Base-by-base conservation (phyloP, 2,113 vertebrate genomes). In the Potamarius usumacintae region DNA sequence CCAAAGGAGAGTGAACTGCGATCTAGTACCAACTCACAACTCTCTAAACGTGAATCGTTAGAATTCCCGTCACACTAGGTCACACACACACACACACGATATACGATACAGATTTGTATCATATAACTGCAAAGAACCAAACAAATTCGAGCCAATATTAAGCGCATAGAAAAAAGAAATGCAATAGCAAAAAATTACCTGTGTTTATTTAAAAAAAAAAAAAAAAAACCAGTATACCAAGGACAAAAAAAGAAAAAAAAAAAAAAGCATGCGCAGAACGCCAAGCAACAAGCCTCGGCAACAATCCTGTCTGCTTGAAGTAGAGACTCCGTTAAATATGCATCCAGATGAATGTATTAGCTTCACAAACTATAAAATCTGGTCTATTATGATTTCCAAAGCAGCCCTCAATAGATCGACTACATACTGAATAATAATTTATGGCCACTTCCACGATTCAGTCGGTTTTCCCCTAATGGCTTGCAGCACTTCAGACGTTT, bases 281-380 rank as follows among this genome's bases (percentile, higher is more conserved):
- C n/a, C 25, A 87, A 71, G 12, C 42, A 52, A 82, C 86, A 87
- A 83, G 77, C 30, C 77, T 50, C 25, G 25, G 62, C 57, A 82
- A 42, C 58, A 76, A 48, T 9, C 52, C 60, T 42, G 55, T 18
- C 78, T 80, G 53, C 14, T 4, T n/a, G 52, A 78, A 15, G 34
- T 5, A 27, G 20, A 57, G 22, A 62, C 55, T 78, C 18, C 58
- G 57, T 17, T 62, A 22, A n/a, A 72, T 22, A 60, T 42, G 80
- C 53, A 58, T n/a, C 10, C 0, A 77, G 55, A 53, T 76, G 18
- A 50, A 52, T 18, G 18, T 53, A 48, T 4, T 4, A n/a, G 15
- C 52, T 52, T 69, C 18, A 20, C 15, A 84, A 42, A 50, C 27
- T 48, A 42, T 42, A 77, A 63, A 34, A 81, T 53, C 15, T 30